phyloP scores from a whole-genome alignment of 2,797 vertebrate species.

The Xenentodon cancila region DNA sequence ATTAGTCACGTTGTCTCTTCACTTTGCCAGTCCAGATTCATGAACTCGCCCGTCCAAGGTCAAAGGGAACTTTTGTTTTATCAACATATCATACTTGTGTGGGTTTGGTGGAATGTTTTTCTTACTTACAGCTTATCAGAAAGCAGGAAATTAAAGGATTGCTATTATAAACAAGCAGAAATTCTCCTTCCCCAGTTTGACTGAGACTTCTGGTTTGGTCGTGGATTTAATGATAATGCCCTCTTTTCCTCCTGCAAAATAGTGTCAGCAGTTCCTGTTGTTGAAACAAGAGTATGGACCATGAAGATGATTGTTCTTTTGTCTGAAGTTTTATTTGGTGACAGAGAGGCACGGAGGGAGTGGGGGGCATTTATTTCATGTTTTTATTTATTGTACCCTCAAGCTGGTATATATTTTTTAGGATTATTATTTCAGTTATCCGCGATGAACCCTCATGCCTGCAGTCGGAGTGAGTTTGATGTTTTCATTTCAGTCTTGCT shows the following conservation, averaged over 20 bases:
- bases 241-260: constrained; percentile 51
- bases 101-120: constrained; percentile 75
- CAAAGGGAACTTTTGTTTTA: constrained; percentile 75
- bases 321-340: too few relatives aligned
- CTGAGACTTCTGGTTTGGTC: constrained; percentile 55
- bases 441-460: constrained; percentile 35
- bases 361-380: constrained; percentile 12
- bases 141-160: constrained; percentile 85
- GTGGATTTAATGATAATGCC: constrained; percentile 61
- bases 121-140: constrained; percentile 77
- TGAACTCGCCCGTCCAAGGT: constrained; percentile 61
- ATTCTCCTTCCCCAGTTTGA: constrained; percentile 31
- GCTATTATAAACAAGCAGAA: constrained; percentile 76
- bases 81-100: constrained; percentile 76
- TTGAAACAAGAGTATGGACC: constrained; percentile 64
- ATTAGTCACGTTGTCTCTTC: constrained; percentile 14
- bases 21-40: constrained; percentile 42
- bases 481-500: constrained; percentile 43
- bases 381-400: constrained; percentile 45
- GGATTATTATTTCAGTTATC: constrained; percentile 59
- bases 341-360: neutral
- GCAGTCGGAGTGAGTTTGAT: constrained; percentile 45
- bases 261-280: constrained; percentile 59
- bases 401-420: constrained; percentile 23
- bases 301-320: neutral